Base-by-base conservation (phyloP, 2,888 invertebrate genomes). In the Agrotis puta region DNA sequence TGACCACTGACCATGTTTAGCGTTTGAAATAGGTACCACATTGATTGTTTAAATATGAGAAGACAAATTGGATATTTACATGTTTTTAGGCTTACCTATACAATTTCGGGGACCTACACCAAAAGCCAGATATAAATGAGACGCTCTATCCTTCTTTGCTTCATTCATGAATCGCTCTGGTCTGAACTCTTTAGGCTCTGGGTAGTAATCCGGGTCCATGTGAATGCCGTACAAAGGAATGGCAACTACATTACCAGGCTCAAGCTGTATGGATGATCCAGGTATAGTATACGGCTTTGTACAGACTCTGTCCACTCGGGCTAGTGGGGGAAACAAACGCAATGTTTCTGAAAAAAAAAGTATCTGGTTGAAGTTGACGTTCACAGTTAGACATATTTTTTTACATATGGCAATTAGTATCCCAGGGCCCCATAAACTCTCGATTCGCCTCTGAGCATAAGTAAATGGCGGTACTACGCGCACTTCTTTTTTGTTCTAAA, bases 131-230 rank as follows among this genome's bases (percentile, higher is more conserved):
- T 94, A 97, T 64, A 96, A 87, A 83, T 95, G 95, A 0, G 96
- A 93, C 1, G 96, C 92, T 70, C 96, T 92, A 16, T 94, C 92
- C 33, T 90, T 90, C 84, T 95, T 97, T 80, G 96, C 96, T 20
- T 97, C 96, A 0, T 94, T 93, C 81, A 94, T 93, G 84, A 97
- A 97, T 70, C 97, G 90, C 74, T 97, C 97, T 0, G 97, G 96
- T 56, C 92, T 92, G 82, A 97, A 96, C 48, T 92, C 90, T 1
- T 95, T 88, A 0, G 97, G 97, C 33, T 97, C 94, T 0, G 96
- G 96, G 81, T 96, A 97, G 78, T 94, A 92, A 18, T 96, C 90
- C 0, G 96, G 94, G 84, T 97, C 97, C 89, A 94, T 95, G 67
- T 97, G 97, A 9, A 97, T 88, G 1, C 95, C 96, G 68, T 93